A percentile compares a stretch with the other conserved stretches of the same genome.
Conservation (phyloP, 2,888 invertebrate species). For the Carpatolechia fugitivella region DNA sequence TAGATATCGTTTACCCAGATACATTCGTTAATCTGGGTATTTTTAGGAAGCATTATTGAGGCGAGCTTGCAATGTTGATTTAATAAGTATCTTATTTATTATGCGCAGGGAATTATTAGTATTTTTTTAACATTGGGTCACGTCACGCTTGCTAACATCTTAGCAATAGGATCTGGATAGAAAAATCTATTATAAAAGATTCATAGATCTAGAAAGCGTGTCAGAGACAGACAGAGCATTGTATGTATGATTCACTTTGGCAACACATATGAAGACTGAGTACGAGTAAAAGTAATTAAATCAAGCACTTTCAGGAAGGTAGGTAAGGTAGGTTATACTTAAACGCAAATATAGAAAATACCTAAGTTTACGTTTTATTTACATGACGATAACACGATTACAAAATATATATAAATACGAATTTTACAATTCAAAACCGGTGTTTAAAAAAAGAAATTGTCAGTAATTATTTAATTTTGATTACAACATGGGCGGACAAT, state of each 20-base stretch:
- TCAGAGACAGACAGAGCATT: slow-evolving; percentile 6
- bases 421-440: too few species aligned
- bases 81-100: neutral
- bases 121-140: too few species aligned
- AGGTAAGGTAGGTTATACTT: too few species aligned
- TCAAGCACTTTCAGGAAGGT: slow-evolving; percentile 6
- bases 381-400: too few species aligned
- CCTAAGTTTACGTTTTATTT: too few species aligned
- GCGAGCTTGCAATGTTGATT: slow-evolving; percentile 3
- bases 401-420: too few species aligned
- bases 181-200: neutral
- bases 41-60: neutral
- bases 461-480: too few species aligned
- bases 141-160: neutral
- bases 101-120: too few species aligned
- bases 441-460: too few species aligned
- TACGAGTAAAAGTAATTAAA: slow-evolving; percentile 9
- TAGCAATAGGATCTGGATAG: neutral
- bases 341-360: too few species aligned
- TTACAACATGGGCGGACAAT: neutral
- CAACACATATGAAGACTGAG: slow-evolving; percentile 11
- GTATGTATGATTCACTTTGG: slow-evolving; percentile 12
- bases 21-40: slow-evolving; percentile 35
- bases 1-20: slow-evolving; percentile 52
- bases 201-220: slow-evolving; percentile 21